These are phyloP conservation scores for Aleadryas rufinucha DNA, from an alignment of 2,113 vertebrate species.

Conservation along the genomic window DNA sequence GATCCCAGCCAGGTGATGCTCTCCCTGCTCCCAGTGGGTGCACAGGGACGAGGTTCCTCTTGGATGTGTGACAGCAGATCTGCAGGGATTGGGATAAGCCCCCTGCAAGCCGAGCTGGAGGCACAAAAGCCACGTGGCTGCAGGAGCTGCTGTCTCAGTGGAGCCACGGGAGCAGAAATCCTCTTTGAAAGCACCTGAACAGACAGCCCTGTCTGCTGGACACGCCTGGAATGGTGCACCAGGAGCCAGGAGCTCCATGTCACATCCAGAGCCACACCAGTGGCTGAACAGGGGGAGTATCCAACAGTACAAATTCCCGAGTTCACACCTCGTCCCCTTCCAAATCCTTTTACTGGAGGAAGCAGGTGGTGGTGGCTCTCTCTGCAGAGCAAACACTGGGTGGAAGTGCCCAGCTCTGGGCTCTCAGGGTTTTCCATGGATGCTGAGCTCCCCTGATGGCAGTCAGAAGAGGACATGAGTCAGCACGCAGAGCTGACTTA, in stretches of 20 bases:
- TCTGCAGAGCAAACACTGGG: background rate
- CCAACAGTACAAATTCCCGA: background rate
- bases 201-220: background rate
- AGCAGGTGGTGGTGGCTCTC: background rate
- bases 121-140: background rate
- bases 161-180: background rate
- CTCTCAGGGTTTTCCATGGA: background rate
- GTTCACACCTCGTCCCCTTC: background rate
- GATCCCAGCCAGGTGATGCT: background rate
- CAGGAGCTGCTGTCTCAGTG: background rate
- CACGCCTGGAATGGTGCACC: background rate
- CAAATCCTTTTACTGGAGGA: background rate
- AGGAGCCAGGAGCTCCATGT: rapidly evolving
- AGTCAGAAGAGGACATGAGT: background rate
- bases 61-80: rapidly evolving
- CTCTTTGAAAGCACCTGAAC: background rate
- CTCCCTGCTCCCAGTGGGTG: background rate
- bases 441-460: background rate
- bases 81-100: background rate
- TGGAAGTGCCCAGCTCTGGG: background rate
- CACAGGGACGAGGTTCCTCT: background rate
- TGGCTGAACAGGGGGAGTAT: background rate
- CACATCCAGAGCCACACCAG: background rate
- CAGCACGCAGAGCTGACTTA: background rate
- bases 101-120: background rate